These are phyloP conservation scores for Oceanodroma leucorhoa DNA, from an alignment of 2,797 vertebrate genomes.

Conservation along the genomic window DNA sequence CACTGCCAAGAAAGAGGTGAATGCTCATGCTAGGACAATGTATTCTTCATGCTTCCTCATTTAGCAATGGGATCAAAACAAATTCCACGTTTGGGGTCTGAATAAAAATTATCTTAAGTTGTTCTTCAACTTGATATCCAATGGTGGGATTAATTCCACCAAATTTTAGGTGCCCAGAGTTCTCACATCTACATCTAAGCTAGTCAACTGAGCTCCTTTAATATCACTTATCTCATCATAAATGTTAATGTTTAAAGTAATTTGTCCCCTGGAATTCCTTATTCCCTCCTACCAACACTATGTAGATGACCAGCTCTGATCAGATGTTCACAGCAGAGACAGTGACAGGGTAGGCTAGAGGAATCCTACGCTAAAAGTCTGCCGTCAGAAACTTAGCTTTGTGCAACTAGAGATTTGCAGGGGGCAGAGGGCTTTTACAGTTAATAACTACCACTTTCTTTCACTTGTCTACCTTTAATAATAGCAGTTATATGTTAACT, in stretches of 20 bases:
- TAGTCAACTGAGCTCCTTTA: neutral
- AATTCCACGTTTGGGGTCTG: neutral
- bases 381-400: neutral
- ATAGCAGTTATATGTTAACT: neutral
- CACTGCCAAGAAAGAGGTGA: slow-evolving; percentile 23
- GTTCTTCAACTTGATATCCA: neutral
- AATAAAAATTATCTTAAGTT: neutral
- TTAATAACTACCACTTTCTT: neutral
- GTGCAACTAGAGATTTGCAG: neutral
- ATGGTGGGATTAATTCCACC: neutral
- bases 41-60: slow-evolving; percentile 1
- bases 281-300: neutral
- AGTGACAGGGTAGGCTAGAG: neutral
- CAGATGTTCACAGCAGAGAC: neutral
- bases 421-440: neutral
- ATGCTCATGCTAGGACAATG: slow-evolving; percentile 22
- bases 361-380: neutral
- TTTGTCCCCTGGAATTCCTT: neutral
- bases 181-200: neutral
- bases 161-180: neutral
- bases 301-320: neutral
- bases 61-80: slow-evolving; percentile 38
- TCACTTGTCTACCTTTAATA: neutral
- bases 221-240: neutral
- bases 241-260: neutral